Evolutionary conservation across 2,113 vertebrate genomes (phyloP).

Genomic region (Leptobrachium ailaonicum): DNA sequence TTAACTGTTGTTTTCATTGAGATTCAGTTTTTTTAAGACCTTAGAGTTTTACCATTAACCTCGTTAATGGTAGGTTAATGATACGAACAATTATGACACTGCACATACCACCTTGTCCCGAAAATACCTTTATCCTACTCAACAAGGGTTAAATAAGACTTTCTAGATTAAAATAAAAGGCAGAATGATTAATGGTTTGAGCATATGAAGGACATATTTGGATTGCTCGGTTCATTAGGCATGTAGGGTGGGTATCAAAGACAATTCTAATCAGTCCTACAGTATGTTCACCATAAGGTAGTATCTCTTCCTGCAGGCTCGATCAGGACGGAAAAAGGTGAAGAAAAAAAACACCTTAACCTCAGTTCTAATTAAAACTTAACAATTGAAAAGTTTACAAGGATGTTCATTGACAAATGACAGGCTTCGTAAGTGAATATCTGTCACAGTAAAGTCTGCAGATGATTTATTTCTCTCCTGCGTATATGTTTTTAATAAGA

Average conservation of each 20-base stretch:
- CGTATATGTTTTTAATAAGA: conserved; percentile 15
- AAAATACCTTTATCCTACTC: too few relatives aligned
- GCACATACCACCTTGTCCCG: too few relatives aligned
- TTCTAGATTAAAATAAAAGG: conserved; percentile 15
- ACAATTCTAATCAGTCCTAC: conserved; percentile 21
- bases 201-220: conserved; percentile 47
- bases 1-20: too few relatives aligned
- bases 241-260: conserved; percentile 25
- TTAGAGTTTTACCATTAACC: too few relatives aligned
- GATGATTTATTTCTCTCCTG: neutral
- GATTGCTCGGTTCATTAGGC: conserved; percentile 43
- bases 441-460: conserved; percentile 11
- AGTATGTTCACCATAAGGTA: conserved; percentile 26
- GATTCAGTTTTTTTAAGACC: too few relatives aligned
- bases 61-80: too few relatives aligned
- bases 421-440: conserved; percentile 7
- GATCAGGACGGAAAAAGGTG: neutral
- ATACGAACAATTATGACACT: too few relatives aligned
- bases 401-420: neutral
- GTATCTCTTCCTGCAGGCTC: neutral
- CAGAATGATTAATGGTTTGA: conserved; percentile 46
- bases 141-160: conserved; percentile 31
- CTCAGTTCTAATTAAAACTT: conserved; percentile 20
- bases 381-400: neutral
- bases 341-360: conserved; percentile 1